Evolutionary conservation across 2,888 invertebrate species (phyloP).

Genomic region (Euzetes globulus): DNA sequence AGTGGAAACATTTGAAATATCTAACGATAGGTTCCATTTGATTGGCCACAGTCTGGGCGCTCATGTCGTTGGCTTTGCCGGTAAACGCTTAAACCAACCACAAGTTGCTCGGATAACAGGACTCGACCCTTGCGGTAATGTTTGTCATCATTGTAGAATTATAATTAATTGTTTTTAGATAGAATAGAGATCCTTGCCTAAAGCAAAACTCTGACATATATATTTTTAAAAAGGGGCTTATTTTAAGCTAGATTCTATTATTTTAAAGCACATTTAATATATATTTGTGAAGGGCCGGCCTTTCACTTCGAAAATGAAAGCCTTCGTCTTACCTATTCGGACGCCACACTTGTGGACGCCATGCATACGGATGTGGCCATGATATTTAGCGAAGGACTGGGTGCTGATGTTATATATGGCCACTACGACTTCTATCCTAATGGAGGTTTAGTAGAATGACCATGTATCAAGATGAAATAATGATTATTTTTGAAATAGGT

Average conservation of each 20-base stretch:
- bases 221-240: too few relatives aligned
- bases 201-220: too few relatives aligned
- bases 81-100: background rate
- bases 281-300: background rate
- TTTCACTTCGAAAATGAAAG: background rate
- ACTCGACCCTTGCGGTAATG: background rate
- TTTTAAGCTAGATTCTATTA: too few relatives aligned
- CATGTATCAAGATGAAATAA: too few relatives aligned
- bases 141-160: too few relatives aligned
- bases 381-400: background rate
- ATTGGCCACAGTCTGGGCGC: conserved; percentile 16
- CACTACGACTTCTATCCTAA: conserved; percentile 11
- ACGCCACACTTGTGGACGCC: background rate
- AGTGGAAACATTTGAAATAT: background rate
- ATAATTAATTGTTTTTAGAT: too few relatives aligned
- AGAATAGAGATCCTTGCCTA: too few relatives aligned
- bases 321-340: background rate
- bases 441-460: too few relatives aligned
- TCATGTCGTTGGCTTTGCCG: conserved; percentile 13
- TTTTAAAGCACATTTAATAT: too few relatives aligned
- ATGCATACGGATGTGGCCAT: background rate
- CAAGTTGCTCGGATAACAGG: background rate
- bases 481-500: too few relatives aligned
- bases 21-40: background rate
- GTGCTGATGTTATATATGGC: background rate